These are phyloP conservation scores for Plecturocebus donacophilus DNA, from an alignment of 2,113 vertebrate species.

Conservation along the genomic window DNA sequence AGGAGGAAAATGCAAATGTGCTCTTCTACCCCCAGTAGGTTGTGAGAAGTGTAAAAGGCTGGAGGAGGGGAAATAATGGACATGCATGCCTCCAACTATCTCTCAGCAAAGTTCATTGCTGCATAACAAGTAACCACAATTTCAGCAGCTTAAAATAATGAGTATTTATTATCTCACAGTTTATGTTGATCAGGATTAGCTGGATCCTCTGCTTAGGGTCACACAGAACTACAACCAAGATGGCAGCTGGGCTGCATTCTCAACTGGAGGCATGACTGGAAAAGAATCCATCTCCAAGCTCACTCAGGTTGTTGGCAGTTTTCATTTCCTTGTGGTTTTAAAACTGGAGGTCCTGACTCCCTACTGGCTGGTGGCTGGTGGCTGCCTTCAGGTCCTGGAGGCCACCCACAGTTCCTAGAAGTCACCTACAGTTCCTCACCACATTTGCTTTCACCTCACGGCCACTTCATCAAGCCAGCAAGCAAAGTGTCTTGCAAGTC, in stretches of 20 bases:
- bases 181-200: not conserved
- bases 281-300: not conserved
- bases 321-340: not conserved
- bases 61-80: not conserved
- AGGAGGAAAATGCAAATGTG: not conserved
- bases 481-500: not conserved
- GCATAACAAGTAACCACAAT: not conserved
- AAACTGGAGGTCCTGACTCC: not conserved
- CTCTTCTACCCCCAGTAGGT: not conserved
- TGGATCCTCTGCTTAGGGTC: not conserved
- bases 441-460: not conserved
- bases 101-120: not conserved
- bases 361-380: not conserved
- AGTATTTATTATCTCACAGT: not conserved
- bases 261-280: not conserved
- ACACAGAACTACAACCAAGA: not conserved
- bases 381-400: not conserved
- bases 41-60: not conserved
- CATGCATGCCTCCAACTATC: not conserved
- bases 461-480: not conserved
- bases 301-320: not conserved
- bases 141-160: not conserved
- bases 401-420: not conserved
- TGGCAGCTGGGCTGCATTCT: not conserved
- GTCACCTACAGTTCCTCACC: not conserved